phyloP scores from a whole-genome alignment of 2,797 vertebrate genomes.

The Microtus californicus region DNA sequence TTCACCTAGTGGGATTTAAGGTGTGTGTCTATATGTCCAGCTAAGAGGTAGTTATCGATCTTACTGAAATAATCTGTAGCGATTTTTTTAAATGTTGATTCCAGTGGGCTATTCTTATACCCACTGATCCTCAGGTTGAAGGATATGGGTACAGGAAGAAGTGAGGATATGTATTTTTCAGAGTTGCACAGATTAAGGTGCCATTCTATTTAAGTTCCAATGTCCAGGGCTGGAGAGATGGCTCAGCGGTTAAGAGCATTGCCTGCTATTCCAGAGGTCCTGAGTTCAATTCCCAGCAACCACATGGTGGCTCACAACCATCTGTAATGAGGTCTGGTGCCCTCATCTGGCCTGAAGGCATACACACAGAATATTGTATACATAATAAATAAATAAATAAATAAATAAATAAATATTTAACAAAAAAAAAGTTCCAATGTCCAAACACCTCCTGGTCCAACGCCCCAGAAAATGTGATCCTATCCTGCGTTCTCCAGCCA shows the following conservation, averaged over 20 bases:
- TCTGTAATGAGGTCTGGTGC: too few relatives aligned
- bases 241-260: too few relatives aligned
- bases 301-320: too few relatives aligned
- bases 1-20: not conserved
- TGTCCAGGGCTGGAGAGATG: too few relatives aligned
- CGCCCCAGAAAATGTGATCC: not conserved
- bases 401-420: too few relatives aligned
- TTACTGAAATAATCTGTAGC: not conserved
- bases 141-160: not conserved
- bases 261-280: too few relatives aligned
- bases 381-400: too few relatives aligned
- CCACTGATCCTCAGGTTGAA: not conserved
- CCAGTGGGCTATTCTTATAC: not conserved
- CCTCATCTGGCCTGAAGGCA: too few relatives aligned
- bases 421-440: not conserved
- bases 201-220: not conserved
- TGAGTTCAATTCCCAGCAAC: too few relatives aligned
- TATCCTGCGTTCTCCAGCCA: not conserved
- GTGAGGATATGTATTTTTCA: not conserved
- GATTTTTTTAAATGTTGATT: not conserved
- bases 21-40: not conserved
- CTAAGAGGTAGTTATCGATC: not conserved
- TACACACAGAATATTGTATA: too few relatives aligned
- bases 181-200: not conserved
- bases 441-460: not conserved